phyloP scores from a whole-genome alignment of 2,797 vertebrate genomes.

The Agapornis canus region DNA sequence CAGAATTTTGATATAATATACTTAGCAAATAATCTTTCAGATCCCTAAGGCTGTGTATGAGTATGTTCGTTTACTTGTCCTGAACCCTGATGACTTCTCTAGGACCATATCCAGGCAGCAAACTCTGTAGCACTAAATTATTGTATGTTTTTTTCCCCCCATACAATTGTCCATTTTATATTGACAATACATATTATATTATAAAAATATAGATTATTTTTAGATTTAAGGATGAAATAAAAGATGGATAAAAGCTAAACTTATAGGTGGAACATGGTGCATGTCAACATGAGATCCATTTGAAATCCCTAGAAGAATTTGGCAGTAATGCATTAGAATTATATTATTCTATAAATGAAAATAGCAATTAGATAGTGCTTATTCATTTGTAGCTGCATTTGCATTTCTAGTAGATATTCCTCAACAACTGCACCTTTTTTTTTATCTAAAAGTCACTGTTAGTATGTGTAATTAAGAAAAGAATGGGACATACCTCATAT shows the following conservation, averaged over 20 bases:
- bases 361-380: not conserved
- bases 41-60: not conserved
- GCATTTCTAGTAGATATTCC: not conserved
- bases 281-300: not conserved
- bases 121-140: not conserved
- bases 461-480: not conserved
- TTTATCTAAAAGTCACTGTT: not conserved
- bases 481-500: not conserved
- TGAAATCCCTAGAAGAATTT: not conserved
- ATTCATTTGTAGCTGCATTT: not conserved
- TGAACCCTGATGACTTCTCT: not conserved
- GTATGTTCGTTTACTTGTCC: not conserved
- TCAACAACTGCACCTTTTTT: not conserved
- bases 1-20: not conserved
- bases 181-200: not conserved
- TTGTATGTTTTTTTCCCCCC: not conserved
- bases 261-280: not conserved
- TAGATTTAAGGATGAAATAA: not conserved
- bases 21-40: not conserved
- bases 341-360: not conserved
- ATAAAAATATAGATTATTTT: not conserved
- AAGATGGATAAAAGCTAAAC: not conserved
- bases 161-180: not conserved
- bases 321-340: not conserved
- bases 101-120: not conserved